Percentiles rank a stretch among this genome's conserved stretches.
Conservation (phyloP, 2,113 vertebrate genomes). For the Chitala chitala region DNA sequence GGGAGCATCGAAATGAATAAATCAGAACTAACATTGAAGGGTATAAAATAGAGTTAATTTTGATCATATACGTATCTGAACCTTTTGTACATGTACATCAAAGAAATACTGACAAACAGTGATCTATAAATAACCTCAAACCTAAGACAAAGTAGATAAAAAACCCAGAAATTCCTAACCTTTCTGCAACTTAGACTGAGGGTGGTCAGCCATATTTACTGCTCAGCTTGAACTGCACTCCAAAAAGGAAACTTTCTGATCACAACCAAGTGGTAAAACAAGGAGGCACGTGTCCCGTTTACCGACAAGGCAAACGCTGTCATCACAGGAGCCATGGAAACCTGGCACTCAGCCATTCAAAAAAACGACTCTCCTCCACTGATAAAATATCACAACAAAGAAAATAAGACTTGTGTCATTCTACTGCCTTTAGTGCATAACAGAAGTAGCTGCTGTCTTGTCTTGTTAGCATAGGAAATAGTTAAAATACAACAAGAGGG, state of each 20-base stretch:
- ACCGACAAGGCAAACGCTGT: constrained; percentile 48
- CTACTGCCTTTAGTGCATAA: background rate
- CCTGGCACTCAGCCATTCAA: background rate
- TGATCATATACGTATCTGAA: too few species aligned
- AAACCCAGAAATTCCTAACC: background rate
- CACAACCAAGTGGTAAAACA: constrained; percentile 4
- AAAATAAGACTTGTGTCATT: background rate
- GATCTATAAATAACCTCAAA: too few species aligned
- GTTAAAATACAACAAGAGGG: constrained; percentile 12
- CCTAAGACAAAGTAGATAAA: background rate
- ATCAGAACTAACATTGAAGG: too few species aligned
- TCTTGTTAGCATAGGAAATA: constrained; percentile 32
- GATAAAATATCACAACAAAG: constrained; percentile 13
- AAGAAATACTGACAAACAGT: too few species aligned
- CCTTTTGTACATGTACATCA: too few species aligned
- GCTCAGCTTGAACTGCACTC: constrained; percentile 46
- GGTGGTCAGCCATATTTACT: constrained; percentile 54
- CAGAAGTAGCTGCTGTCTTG: background rate
- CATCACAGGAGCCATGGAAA: constrained; percentile 28
- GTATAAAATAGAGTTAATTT: too few species aligned
- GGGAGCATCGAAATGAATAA: too few species aligned
- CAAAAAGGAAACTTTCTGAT: constrained; percentile 33
- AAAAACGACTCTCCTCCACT: background rate
- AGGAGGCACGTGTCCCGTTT: constrained; percentile 36
- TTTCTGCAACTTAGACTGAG: constrained; percentile 17